Conservation (phyloP, 2,888 invertebrate species). For the Lottia gigantea region DNA sequence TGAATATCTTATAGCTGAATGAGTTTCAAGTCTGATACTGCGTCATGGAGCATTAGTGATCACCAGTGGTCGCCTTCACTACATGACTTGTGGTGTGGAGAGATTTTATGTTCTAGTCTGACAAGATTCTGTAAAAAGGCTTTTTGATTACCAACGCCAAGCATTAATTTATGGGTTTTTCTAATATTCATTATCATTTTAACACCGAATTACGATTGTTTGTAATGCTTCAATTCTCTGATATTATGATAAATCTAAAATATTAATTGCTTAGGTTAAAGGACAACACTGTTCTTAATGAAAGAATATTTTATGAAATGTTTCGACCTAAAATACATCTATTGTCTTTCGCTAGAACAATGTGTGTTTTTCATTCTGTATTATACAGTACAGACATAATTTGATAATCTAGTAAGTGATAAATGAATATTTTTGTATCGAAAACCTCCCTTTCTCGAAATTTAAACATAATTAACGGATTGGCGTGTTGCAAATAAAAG, state of each 20-base stretch:
- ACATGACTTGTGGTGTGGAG: slow-evolving; percentile 6
- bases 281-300: background rate
- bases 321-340: background rate
- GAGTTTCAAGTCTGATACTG: background rate
- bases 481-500: no score
- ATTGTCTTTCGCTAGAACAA: background rate
- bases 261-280: slow-evolving; percentile 9
- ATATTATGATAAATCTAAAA: slow-evolving; percentile 10
- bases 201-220: slow-evolving; percentile 5
- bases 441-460: no score
- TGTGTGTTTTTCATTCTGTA: background rate
- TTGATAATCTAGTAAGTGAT: no score
- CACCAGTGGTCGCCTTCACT: background rate
- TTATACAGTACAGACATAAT: no score
- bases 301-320: background rate
- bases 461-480: no score
- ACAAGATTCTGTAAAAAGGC: background rate
- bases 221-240: background rate
- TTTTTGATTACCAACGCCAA: slow-evolving; percentile 5
- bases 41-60: background rate
- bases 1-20: background rate
- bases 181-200: slow-evolving; percentile 1
- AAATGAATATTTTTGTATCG: no score
- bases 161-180: slow-evolving; percentile 9
- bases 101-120: background rate